Conservation (phyloP, 2,888 invertebrate species). For the Stenchaetothrips biformis region DNA sequence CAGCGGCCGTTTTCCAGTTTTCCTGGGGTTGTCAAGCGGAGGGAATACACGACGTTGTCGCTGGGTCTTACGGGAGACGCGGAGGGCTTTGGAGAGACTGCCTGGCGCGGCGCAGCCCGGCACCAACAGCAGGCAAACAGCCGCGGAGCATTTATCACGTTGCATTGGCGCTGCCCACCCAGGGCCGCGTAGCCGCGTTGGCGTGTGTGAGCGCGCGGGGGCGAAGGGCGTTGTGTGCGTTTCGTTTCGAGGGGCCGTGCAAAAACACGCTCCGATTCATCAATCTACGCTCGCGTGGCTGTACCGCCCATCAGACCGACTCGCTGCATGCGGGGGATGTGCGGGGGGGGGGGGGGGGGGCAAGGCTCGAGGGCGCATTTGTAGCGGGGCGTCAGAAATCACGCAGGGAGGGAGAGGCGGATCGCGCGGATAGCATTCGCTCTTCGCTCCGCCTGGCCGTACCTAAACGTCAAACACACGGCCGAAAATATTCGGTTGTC, state of each 20-base stretch:
- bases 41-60: no score
- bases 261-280: conserved; percentile 20
- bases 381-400: background rate
- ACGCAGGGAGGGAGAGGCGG: background rate
- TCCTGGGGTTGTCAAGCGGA: no score
- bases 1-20: no score
- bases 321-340: background rate
- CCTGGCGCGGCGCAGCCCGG: no score
- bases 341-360: background rate
- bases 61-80: no score
- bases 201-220: background rate
- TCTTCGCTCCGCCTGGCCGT: no score
- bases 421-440: no score
- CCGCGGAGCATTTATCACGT: background rate
- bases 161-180: background rate
- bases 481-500: no score
- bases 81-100: no score
- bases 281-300: background rate
- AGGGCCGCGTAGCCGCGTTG: background rate
- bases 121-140: no score
- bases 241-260: background rate
- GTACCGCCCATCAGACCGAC: background rate
- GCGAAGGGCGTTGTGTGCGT: background rate
- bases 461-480: no score
- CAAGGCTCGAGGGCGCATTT: background rate